A percentile compares a stretch with the other conserved stretches of the same genome.
Conservation (phyloP, 2,797 vertebrate genomes). For the Propithecus perrieri region DNA sequence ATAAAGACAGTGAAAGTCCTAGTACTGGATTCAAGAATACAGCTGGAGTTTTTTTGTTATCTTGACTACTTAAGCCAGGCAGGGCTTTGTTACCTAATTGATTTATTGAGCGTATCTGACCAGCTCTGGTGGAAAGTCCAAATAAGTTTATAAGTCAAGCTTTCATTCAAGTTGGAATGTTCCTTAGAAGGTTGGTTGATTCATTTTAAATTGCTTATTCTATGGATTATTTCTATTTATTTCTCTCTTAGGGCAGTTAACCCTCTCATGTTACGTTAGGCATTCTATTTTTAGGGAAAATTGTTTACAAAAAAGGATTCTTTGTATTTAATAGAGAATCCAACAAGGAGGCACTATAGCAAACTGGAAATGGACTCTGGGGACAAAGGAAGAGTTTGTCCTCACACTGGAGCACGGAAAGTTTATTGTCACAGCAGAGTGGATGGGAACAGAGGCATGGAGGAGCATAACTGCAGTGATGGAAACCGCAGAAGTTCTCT, state of each 20-base stretch:
- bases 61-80: not conserved
- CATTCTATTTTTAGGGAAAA: not conserved
- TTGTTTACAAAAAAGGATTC: not conserved
- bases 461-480: not conserved
- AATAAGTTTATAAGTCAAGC: not conserved
- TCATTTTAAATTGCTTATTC: conserved; percentile 5
- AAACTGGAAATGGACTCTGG: not conserved
- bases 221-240: not conserved
- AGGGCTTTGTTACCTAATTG: not conserved
- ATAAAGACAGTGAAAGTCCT: not conserved
- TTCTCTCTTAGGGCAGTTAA: conserved; percentile 5
- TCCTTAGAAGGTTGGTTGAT: not conserved
- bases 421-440: not conserved
- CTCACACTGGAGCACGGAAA: not conserved
- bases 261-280: not conserved
- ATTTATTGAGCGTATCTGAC: not conserved
- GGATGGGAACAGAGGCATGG: not conserved
- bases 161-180: not conserved
- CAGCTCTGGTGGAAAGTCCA: not conserved
- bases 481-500: not conserved
- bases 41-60: not conserved
- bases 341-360: not conserved
- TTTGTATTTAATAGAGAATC: not conserved
- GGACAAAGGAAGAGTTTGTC: not conserved
- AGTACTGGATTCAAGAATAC: not conserved